Conservation (phyloP, 2,113 vertebrate species). For the Heloderma charlesbogerti region DNA sequence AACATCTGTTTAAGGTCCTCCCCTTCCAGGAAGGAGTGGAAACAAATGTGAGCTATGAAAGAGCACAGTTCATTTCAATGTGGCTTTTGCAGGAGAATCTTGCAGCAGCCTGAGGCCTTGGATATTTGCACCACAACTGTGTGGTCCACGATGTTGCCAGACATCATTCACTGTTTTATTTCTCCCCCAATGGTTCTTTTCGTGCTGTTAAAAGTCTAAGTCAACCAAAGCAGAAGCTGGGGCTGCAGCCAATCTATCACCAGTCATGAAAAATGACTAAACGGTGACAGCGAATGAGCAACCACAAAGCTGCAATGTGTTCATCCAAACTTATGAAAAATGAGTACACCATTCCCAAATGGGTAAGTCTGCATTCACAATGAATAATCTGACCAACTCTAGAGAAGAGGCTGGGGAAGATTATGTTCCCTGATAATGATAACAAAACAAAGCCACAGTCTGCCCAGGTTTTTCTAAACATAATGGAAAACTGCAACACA, state of each 20-base stretch:
- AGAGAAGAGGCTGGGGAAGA: slow-evolving; percentile 20
- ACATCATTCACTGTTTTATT: not conserved
- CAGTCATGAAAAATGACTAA: not conserved
- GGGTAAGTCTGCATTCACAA: not conserved
- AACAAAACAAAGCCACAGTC: slow-evolving; percentile 34
- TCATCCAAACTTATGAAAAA: slow-evolving; percentile 20
- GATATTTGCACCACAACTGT: not conserved
- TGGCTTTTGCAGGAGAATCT: not conserved
- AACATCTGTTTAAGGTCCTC: too few species aligned
- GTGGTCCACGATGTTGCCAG: not conserved
- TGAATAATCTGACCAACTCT: slow-evolving; percentile 11
- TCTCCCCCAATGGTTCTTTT: not conserved
- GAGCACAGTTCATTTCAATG: not conserved
- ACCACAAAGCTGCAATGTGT: not conserved
- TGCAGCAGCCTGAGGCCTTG: not conserved
- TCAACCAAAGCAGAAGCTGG: not conserved
- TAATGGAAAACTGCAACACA: slow-evolving; percentile 36
- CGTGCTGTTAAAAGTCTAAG: not conserved
- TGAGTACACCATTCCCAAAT: not conserved
- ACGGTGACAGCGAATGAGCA: slow-evolving; percentile 9
- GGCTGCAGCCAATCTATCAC: not conserved
- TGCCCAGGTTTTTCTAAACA: not conserved
- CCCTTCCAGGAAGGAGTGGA: too few species aligned
- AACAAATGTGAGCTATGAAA: not conserved
- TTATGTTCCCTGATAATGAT: not conserved